Base-by-base conservation (phyloP, 2,113 vertebrate species). In the Hemiscyllium ocellatum region DNA sequence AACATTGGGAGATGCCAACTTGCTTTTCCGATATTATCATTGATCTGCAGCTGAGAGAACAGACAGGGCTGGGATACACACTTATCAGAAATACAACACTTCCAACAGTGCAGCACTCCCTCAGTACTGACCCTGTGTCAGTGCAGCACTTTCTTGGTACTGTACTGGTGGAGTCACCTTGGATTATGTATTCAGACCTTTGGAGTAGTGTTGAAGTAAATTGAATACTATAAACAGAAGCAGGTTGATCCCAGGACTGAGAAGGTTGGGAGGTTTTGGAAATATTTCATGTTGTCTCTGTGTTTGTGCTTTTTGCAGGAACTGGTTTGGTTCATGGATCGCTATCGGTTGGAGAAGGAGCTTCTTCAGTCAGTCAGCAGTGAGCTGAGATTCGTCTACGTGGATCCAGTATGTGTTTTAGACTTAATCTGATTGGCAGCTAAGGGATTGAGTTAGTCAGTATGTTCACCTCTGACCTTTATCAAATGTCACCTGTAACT, bases 321-420 rank as follows among this genome's bases (percentile, higher is more conserved):
- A 94, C 98, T 98, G 47, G 96, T 96, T 0, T 20, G 76, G 61
- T 98, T 99, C 96, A 96, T 99, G 96, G 97, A 97, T 85, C 98
- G 98, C 70, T 98, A 99, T 97, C 97, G 97, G 96, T 97, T 98
- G 96, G 99, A 99, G 96, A 97, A 98, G 76, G 98, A 98, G 96
- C 97, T 99, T 19, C 96, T 99, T 95, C 97, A 97, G 95, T 97
- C 98, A 37, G 98, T 98, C 94, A 98, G 98, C 22, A 97, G 97
- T 0, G 97, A 97, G 12, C 97, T 99, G 47, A 98, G 98, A 50
- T 98, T 98, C 66, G 96, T 97, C 37, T 99, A 98, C 96, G 97
- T 97, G 0, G 98, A 99, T 96, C 98, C 98, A 97, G 99, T 99
- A 97, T 97, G 95, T 96, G 96, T 37, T 83, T 42, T 5, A 8